These are phyloP conservation scores for Yponomeuta evonymella DNA, from an alignment of 2,888 invertebrate species.

Conservation along the genomic window DNA sequence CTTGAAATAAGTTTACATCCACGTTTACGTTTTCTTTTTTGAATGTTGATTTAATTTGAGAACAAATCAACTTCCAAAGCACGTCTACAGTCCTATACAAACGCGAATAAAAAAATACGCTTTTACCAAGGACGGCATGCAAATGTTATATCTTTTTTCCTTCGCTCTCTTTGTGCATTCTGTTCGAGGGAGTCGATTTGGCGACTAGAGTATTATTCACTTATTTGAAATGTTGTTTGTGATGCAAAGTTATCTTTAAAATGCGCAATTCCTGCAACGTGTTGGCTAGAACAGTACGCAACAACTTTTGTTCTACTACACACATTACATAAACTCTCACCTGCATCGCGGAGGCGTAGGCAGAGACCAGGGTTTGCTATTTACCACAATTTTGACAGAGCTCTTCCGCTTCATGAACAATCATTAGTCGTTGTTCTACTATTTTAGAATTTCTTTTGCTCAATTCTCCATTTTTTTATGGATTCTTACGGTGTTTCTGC, in stretches of 20 bases:
- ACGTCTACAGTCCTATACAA: conserved; percentile 36
- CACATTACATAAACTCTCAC: no score
- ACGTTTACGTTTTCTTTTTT: neutral
- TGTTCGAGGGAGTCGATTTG: neutral
- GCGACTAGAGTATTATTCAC: neutral
- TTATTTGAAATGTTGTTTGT: neutral
- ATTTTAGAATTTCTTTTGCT: no score
- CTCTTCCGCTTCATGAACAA: no score
- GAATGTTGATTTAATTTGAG: neutral
- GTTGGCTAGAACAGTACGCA: no score
- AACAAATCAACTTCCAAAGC: conserved; percentile 40
- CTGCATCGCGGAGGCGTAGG: no score
- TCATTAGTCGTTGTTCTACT: no score
- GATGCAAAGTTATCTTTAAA: neutral
- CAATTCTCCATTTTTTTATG: no score
- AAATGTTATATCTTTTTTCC: conserved; percentile 42
- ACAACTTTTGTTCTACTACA: no score
- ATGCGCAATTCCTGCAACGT: no score
- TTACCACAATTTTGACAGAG: no score
- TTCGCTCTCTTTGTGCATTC: neutral
- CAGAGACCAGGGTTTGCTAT: no score
- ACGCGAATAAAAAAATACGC: conserved; percentile 47
- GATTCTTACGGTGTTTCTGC: no score
- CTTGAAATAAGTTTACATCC: neutral
- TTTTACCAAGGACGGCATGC: conserved; percentile 42